Evolutionary conservation across 1,140 invertebrate species (phyloP).

Genomic region (Diploscapter pachys): DNA sequence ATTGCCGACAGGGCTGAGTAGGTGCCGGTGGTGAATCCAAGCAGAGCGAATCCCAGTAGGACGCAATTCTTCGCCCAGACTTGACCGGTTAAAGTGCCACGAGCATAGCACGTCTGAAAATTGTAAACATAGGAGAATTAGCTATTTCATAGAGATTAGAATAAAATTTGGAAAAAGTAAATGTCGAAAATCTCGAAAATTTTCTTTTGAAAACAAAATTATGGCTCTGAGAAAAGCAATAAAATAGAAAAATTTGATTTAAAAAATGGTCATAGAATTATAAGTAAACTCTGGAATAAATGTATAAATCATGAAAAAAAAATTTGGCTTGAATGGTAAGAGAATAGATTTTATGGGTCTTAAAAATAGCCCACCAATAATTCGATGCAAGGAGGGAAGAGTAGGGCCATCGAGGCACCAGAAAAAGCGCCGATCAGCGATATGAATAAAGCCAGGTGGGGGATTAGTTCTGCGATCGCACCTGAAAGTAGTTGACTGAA

Average conservation of each 20-base stretch:
- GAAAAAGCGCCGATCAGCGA: constrained; percentile 55
- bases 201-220: not conserved
- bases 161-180: not conserved
- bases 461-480: constrained; percentile 51
- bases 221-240: not conserved
- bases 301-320: no score
- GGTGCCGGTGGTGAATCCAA: constrained; percentile 42
- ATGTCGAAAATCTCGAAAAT: not conserved
- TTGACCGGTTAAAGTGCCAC: constrained; percentile 5
- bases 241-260: no score
- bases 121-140: not conserved
- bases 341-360: no score
- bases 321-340: no score
- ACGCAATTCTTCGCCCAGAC: constrained; percentile 37
- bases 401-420: constrained; percentile 51
- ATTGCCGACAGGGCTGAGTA: constrained; percentile 36
- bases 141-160: not conserved
- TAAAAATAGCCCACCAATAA: constrained; percentile 33
- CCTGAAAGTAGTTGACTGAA: constrained; percentile 31
- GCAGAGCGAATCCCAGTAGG: constrained; percentile 29
- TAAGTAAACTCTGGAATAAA: no score
- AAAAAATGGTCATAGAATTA: no score
- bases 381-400: constrained; percentile 57
- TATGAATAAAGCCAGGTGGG: constrained; percentile 55
- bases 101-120: constrained; percentile 23